Evolutionary conservation across 2,888 invertebrate genomes (phyloP).

Genomic region (Lepidocyrtoides sp.): DNA sequence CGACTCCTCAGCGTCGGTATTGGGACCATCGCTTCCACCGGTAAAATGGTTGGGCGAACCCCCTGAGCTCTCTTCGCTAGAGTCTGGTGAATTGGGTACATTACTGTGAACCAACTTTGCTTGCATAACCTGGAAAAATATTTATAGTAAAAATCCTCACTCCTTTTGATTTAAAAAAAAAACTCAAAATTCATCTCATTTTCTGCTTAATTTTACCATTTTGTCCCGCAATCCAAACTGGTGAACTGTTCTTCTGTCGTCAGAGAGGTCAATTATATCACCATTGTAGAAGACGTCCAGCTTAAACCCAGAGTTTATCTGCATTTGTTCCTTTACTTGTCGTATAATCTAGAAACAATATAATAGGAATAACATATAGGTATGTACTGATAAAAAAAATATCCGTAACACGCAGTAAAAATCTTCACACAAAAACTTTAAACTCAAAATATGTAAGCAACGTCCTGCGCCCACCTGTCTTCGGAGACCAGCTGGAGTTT

Average conservation of each 20-base stretch:
- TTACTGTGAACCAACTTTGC: slow-evolving; percentile 92
- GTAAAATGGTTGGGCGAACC: slow-evolving; percentile 93
- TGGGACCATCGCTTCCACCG: slow-evolving; percentile 91
- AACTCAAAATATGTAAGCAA: neutral
- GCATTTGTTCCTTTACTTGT: slow-evolving; percentile 84
- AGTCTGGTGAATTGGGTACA: slow-evolving; percentile 94
- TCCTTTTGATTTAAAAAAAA: neutral
- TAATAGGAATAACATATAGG: neutral
- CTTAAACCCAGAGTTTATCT: slow-evolving; percentile 90
- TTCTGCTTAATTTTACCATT: slow-evolving; percentile 89
- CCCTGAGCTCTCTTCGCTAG: slow-evolving; percentile 97
- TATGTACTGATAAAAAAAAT: neutral
- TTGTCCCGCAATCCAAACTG: slow-evolving; percentile 95
- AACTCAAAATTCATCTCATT: neutral
- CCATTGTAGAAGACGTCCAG: slow-evolving; percentile 96
- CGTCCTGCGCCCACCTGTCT: slow-evolving; percentile 88
- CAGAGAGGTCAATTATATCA: slow-evolving; percentile 94
- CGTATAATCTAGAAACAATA: slow-evolving; percentile 82
- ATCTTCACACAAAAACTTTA: too few relatives aligned
- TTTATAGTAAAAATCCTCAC: too few relatives aligned
- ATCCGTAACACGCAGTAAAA: too few relatives aligned
- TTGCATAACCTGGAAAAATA: slow-evolving; percentile 89
- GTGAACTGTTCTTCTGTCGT: slow-evolving; percentile 95
- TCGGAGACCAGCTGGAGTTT: slow-evolving; percentile 95
- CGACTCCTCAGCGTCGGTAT: slow-evolving; percentile 94